A percentile compares a stretch with the other conserved stretches of the same genome.
Evolutionary conservation across 2,113 vertebrate species (phyloP).

Genomic region (Gavialis gangeticus): DNA sequence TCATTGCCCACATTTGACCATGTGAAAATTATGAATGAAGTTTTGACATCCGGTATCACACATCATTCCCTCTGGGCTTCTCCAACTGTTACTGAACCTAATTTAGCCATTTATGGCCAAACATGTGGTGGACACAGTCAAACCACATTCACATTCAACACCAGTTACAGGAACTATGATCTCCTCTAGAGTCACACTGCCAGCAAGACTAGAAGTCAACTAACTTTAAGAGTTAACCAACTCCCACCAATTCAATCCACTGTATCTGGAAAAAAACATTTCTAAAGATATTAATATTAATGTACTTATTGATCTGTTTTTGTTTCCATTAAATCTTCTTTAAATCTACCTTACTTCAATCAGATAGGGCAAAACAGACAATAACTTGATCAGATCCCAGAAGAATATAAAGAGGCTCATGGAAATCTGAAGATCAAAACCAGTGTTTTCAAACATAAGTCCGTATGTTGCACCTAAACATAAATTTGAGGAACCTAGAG

Average conservation of each 20-base stretch:
- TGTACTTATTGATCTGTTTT: background rate
- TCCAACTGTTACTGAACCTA: background rate
- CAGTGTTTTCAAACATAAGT: background rate
- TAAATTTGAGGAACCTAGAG: background rate
- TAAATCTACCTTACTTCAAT: background rate
- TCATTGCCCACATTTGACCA: background rate
- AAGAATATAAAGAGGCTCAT: accelerated
- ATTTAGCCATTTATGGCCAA: no score
- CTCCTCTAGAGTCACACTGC: background rate
- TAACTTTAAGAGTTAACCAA: background rate
- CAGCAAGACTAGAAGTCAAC: background rate
- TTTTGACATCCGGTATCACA: background rate
- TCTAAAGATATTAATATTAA: background rate
- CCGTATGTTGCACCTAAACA: background rate
- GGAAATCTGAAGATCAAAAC: background rate
- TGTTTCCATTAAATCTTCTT: background rate
- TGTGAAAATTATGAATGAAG: accelerated
- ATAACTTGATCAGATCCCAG: background rate
- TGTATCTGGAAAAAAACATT: background rate
- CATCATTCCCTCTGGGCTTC: background rate
- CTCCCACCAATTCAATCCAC: background rate
- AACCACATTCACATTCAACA: accelerated
- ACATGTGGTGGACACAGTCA: background rate
- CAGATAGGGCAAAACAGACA: background rate
- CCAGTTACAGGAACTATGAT: background rate